A percentile compares a stretch with the other conserved stretches of the same genome.
Evolutionary conservation across 2,113 vertebrate species (phyloP).

Genomic region (Gallinago paraguaiae): DNA sequence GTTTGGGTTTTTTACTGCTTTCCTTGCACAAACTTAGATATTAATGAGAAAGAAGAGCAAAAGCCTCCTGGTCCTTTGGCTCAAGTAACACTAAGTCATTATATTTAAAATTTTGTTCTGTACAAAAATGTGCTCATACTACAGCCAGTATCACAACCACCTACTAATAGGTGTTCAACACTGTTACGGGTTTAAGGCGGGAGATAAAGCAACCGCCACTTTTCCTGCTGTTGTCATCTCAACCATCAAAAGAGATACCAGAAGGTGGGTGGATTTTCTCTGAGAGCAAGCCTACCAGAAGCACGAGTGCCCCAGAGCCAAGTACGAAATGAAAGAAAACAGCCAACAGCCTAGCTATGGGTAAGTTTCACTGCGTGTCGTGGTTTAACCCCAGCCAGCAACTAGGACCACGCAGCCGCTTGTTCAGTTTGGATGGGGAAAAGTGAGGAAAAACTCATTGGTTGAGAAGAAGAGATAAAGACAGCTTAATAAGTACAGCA

Average conservation of each 20-base stretch:
- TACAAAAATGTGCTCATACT: background rate
- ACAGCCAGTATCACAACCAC: background rate
- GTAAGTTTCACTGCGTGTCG: background rate
- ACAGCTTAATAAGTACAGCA: background rate
- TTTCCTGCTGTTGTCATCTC: background rate
- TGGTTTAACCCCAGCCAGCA: background rate
- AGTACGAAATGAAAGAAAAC: background rate
- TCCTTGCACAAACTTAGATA: background rate
- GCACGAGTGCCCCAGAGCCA: background rate
- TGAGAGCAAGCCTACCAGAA: background rate
- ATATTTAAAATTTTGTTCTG: background rate
- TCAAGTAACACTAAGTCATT: background rate
- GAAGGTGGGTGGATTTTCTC: background rate
- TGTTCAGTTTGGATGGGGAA: background rate
- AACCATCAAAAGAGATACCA: background rate
- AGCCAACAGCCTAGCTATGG: background rate
- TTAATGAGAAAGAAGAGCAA: background rate
- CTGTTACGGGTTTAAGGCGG: rapidly evolving
- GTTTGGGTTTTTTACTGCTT: background rate
- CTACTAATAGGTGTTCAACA: background rate
- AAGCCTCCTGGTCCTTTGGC: background rate
- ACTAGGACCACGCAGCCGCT: background rate
- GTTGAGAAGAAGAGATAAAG: background rate
- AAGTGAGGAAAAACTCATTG: background rate
- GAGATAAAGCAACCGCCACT: background rate